Percentiles rank a stretch among this genome's conserved stretches.
phyloP scores from a whole-genome alignment of 64 coral and sea anemone species.

The Montipora sp. region DNA sequence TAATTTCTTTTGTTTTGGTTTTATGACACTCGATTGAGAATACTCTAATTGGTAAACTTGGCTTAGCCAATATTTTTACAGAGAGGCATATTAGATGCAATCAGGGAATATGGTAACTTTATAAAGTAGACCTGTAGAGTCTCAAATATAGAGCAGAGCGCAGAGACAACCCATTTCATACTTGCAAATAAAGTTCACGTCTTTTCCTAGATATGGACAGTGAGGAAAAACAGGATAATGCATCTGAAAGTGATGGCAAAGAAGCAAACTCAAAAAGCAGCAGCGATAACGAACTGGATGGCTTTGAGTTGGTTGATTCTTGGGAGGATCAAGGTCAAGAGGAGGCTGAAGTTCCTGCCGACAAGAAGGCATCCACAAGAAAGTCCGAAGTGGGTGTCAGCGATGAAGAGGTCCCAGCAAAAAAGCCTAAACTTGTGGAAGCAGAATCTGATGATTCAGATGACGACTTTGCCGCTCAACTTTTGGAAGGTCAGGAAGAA shows the following conservation, averaged over 20 bases:
- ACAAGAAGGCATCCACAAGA: not conserved
- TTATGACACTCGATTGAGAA: no score
- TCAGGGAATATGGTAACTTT: no score
- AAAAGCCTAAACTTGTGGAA: conserved; percentile 38
- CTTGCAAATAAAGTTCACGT: no score
- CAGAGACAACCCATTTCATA: no score
- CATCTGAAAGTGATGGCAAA: conserved; percentile 24
- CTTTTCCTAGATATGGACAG: not conserved
- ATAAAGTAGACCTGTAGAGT: no score
- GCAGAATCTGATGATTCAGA: conserved; percentile 65
- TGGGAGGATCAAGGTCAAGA: conserved; percentile 31
- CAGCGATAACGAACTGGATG: conserved; percentile 54
- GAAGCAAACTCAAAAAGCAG: conserved; percentile 48
- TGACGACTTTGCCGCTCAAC: conserved; percentile 87
- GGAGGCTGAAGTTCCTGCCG: conserved; percentile 21
- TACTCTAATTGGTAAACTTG: no score
- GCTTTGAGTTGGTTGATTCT: conserved; percentile 64
- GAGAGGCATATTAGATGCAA: no score
- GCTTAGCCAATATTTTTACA: no score
- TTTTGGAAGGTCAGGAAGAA: conserved; percentile 70
- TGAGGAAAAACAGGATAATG: conserved; percentile 29
- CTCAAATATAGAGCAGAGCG: no score
- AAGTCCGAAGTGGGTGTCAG: not conserved
- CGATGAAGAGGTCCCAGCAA: conserved; percentile 19
- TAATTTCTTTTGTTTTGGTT: no score